Evolutionary conservation across 92 coral and sea anemone genomes (phyloP).

Genomic region (Isaurus tuberculatus): DNA sequence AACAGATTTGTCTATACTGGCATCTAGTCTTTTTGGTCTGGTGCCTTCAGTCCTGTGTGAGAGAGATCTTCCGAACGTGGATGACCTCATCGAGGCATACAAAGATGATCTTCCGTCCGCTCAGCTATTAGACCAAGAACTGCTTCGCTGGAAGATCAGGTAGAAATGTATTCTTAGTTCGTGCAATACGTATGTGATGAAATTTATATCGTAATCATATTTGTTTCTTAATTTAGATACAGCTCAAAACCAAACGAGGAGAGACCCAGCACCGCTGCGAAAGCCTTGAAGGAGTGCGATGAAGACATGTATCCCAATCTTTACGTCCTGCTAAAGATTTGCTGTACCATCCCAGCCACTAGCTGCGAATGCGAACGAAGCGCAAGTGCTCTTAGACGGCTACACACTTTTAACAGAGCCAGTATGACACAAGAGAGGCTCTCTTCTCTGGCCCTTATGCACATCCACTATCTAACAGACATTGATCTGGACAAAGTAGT

Average conservation of each 20-base stretch:
- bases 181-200: constrained; percentile 25
- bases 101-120: constrained; percentile 51
- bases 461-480: constrained; percentile 37
- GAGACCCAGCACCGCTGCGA: constrained; percentile 51
- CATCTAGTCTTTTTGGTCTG: constrained; percentile 41
- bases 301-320: constrained; percentile 32
- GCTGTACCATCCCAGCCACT: constrained; percentile 48
- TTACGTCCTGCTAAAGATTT: constrained; percentile 46
- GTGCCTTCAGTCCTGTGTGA: constrained; percentile 50
- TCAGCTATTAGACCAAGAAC: constrained; percentile 50
- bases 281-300: constrained; percentile 54
- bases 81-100: constrained; percentile 32
- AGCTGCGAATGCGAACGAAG: constrained; percentile 41
- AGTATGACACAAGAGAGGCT: constrained; percentile 35
- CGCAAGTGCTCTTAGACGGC: constrained; percentile 45
- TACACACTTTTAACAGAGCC: constrained; percentile 45
- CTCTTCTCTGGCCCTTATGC: constrained; percentile 41
- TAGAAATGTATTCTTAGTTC: constrained; percentile 19
- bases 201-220: constrained; percentile 19
- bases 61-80: constrained; percentile 25
- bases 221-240: constrained; percentile 8
- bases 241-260: constrained; percentile 17
- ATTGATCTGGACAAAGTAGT: constrained; percentile 27
- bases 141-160: constrained; percentile 44
- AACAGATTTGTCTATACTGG: constrained; percentile 42